Base-by-base conservation (phyloP, 2,113 vertebrate species). In the Cervus canadensis region DNA sequence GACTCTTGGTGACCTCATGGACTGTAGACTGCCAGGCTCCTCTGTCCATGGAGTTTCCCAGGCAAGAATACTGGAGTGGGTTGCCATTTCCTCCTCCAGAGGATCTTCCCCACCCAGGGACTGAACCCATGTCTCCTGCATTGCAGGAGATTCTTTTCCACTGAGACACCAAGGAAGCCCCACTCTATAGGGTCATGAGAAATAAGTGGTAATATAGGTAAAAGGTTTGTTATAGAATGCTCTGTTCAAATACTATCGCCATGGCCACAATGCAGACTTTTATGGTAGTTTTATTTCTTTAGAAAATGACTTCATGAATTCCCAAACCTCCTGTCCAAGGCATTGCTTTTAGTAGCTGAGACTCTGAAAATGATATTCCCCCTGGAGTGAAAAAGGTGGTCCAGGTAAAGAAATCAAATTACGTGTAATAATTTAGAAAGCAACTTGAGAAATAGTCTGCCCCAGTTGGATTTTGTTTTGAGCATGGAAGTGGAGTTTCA, bases 381-480 rank as follows among this genome's bases (percentile, higher is more conserved):
- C 76, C 36, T 91, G 33, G 56, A 26, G 19, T 50, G 14, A 45
- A 94, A 88, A 85, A 76, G 88, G 62, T 60, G 84, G n/a, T 57
- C 87, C 48, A 82, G 40, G 59, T 84, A 95, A 96, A 87, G 78
- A 92, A 94, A 95, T 59, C 8, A 64, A 82, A 95, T 87, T 91
- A 60, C 57, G 11, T 28, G 33, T 62, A 91, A 28, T 91, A 89
- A 87, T 28, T 95, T 59, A 78, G 91, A 86, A 93, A 67, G 52
- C 48, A 97, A 84, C 64, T 87, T 43, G 90, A 97, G 82, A 92
- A 95, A 59, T 52, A 79, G 25, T 62, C 67, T 94, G 30, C 7
- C n/a, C 48, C 33, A 21, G 33, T 0, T 86, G 88, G 40, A 95
- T 89, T 57, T 91, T 91, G 56, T 36, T 62, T 90, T 91, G 74